Conservation (phyloP, 2,888 invertebrate species). For the Hipparchia sbordonii region DNA sequence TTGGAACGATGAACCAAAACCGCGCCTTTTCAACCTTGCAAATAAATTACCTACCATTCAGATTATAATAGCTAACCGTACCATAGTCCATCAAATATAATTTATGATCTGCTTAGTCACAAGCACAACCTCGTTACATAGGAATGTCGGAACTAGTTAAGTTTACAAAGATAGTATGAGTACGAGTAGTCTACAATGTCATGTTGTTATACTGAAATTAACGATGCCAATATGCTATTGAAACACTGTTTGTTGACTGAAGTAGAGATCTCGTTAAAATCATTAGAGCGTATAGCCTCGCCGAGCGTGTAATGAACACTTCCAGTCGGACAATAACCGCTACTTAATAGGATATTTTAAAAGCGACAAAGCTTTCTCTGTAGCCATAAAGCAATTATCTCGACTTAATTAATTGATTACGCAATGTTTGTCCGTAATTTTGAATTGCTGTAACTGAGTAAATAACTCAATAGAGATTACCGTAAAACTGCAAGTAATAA, state of each 20-base stretch:
- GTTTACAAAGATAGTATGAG: neutral
- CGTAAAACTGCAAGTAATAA: conserved; percentile 47
- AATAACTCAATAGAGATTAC: conserved; percentile 37
- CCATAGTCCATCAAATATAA: no score
- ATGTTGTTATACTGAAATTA: neutral
- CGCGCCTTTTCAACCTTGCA: conserved; percentile 32
- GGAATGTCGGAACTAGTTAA: neutral
- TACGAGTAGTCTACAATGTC: neutral
- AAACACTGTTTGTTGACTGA: conserved; percentile 36
- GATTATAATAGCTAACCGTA: neutral
- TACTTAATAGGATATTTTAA: conserved; percentile 71
- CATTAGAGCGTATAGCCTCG: conserved; percentile 68
- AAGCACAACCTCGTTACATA: neutral
- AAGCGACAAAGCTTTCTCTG: conserved; percentile 67
- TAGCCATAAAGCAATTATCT: conserved; percentile 59
- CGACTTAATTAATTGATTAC: conserved; percentile 38
- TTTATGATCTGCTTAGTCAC: neutral
- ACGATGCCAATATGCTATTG: conserved; percentile 29
- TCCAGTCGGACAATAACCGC: conserved; percentile 76
- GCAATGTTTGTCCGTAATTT: conserved; percentile 35
- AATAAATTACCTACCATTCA: conserved; percentile 27
- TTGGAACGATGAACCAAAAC: conserved; percentile 15
- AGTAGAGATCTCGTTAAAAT: conserved; percentile 65
- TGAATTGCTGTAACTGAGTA: conserved; percentile 38
- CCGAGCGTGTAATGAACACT: conserved; percentile 78